A percentile compares a stretch with the other conserved stretches of the same genome.
Conservation (phyloP, 1,140 invertebrate species). For the Notospermus geniculatus region DNA sequence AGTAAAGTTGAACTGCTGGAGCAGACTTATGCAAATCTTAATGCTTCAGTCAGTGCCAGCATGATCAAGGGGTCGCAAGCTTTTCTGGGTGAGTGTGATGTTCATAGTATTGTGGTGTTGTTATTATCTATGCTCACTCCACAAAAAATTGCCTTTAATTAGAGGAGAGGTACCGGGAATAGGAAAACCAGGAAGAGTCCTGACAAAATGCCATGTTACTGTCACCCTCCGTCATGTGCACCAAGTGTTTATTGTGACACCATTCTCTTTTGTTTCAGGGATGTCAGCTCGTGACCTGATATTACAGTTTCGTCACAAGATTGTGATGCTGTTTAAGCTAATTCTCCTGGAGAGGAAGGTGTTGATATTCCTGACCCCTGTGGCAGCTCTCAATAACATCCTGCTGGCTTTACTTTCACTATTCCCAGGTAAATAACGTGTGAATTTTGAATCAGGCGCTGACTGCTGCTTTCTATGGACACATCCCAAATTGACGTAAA, state of each 20-base stretch:
- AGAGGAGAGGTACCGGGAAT: background rate
- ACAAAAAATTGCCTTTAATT: too few species aligned
- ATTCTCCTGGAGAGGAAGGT: constrained; percentile 81
- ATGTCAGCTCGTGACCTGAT: constrained; percentile 78
- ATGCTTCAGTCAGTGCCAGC: constrained; percentile 72
- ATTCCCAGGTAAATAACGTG: constrained; percentile 73
- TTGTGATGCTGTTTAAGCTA: constrained; percentile 89
- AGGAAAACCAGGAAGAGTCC: background rate
- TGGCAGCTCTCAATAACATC: constrained; percentile 80
- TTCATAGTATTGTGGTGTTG: too few species aligned
- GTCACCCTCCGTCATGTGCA: too few species aligned
- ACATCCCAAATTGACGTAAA: too few species aligned
- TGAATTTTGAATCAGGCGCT: too few species aligned
- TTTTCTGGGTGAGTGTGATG: constrained; percentile 74
- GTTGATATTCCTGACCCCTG: constrained; percentile 90
- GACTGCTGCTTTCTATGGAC: too few species aligned
- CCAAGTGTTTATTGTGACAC: too few species aligned
- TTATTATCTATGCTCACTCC: too few species aligned
- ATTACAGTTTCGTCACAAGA: constrained; percentile 86
- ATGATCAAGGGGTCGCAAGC: constrained; percentile 70
- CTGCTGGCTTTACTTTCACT: constrained; percentile 87
- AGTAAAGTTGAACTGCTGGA: constrained; percentile 76
- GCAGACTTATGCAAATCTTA: constrained; percentile 90
- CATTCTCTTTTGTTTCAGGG: constrained; percentile 64
- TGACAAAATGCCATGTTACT: too few species aligned